Evolutionary conservation across 2,888 invertebrate species (phyloP).

Genomic region (Eudemis profundana): DNA sequence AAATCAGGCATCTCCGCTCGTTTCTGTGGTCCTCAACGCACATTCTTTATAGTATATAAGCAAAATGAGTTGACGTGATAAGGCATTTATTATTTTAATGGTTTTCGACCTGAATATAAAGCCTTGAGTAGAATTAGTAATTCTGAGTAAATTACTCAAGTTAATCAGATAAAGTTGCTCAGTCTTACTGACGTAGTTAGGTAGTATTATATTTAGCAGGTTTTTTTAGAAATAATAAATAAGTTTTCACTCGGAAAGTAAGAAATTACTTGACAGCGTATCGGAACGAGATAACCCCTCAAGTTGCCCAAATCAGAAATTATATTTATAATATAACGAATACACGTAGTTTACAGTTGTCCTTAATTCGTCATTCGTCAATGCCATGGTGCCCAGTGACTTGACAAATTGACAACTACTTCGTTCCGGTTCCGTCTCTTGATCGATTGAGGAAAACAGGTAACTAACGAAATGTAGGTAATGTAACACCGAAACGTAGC

Average conservation of each 20-base stretch:
- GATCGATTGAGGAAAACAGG: constrained; percentile 32
- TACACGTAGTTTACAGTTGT: not conserved
- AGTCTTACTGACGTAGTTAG: no score
- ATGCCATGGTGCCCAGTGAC: constrained; percentile 32
- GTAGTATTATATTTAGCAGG: no score
- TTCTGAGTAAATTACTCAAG: no score
- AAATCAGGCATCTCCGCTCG: constrained; percentile 8
- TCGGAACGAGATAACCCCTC: no score
- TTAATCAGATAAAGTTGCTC: no score
- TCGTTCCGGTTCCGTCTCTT: constrained; percentile 36
- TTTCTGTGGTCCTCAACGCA: not conserved
- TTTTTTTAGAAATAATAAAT: no score
- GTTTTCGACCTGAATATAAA: not conserved
- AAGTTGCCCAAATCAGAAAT: no score
- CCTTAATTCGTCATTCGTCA: constrained; percentile 14
- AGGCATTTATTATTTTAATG: constrained; percentile 13
- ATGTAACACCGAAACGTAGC: not conserved
- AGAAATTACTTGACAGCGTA: no score
- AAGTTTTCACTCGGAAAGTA: no score
- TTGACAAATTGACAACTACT: constrained; percentile 12
- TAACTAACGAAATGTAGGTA: not conserved
- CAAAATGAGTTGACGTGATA: not conserved
- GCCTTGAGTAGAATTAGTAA: no score
- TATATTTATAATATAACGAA: not conserved
- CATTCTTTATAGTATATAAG: not conserved